Evolutionary conservation across 1,140 invertebrate genomes (phyloP).

Genomic region (Micrasema longulum): DNA sequence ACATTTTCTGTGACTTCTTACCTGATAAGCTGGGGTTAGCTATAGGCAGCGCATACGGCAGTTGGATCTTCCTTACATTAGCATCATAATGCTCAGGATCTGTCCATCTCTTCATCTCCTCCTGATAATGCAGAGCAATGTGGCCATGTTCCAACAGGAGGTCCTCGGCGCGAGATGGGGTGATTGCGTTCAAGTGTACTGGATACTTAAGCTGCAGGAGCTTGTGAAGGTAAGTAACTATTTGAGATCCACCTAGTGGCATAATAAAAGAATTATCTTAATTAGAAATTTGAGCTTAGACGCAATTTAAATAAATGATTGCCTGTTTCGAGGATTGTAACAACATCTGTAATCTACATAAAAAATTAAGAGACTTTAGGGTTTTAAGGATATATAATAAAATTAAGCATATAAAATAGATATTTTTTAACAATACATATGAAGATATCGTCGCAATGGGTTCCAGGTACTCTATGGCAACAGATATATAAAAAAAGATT

Average conservation of each 20-base stretch:
- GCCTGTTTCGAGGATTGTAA: no score
- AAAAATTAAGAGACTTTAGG: no score
- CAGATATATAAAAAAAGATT: no score
- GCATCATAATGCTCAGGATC: slow-evolving; percentile 85
- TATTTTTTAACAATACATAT: no score
- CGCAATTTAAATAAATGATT: no score
- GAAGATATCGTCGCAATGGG: no score
- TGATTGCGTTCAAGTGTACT: slow-evolving; percentile 87
- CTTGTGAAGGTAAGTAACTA: slow-evolving; percentile 88
- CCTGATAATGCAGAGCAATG: slow-evolving; percentile 82
- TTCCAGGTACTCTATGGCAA: no score
- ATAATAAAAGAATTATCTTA: background rate
- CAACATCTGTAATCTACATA: no score
- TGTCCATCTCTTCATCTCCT: slow-evolving; percentile 84
- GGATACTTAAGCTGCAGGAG: slow-evolving; percentile 96
- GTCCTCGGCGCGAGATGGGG: slow-evolving; percentile 88
- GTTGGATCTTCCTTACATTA: slow-evolving; percentile 86
- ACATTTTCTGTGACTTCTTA: no score
- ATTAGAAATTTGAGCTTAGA: no score
- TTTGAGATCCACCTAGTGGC: slow-evolving; percentile 80
- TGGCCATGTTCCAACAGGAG: slow-evolving; percentile 84
- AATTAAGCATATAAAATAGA: no score
- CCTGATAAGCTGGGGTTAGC: slow-evolving; percentile 68
- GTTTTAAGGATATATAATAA: no score
- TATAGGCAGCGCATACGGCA: slow-evolving; percentile 78